Evolutionary conservation across 2,113 vertebrate genomes (phyloP), one percentile per base, ranked within the genome.

Genomic region (Taurulus bubalis): DNA sequence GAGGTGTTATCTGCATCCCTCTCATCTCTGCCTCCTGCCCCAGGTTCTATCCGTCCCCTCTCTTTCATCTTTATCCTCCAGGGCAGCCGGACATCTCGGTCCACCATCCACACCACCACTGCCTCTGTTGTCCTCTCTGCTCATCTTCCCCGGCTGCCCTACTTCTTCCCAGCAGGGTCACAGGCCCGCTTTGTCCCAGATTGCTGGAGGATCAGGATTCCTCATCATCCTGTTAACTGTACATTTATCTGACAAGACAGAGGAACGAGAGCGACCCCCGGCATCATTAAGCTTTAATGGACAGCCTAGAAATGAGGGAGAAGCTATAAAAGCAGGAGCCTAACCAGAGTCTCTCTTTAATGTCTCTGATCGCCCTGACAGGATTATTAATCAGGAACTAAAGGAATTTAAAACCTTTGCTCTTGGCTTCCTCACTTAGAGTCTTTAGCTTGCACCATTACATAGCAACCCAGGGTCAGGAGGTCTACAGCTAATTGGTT

Each of bases 261-360:
- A 96, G 94, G 95, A 94, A 95, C 95, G 94, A 92, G 91, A 94
- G 95, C 95, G 95, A 91, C 96, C 96, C 95, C 90, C 94, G 93
- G 95, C 94, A 96, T 97, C 96, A 97, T 98, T 97, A 98, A 97
- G 97, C 96, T 97, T 98, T 98, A 97, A 97, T 97, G 96, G 96
- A 92, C 95, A 97, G 95, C 93, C 95, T 95, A 95, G 96, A 97
- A 97, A 94, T 96, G 95, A 96, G 88, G 90, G 88, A 86, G 93
- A 90, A 91, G 94, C 89, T 86, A 94, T 93, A 94, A 94, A 93
- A 89, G 91, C 89, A 83, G 95, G 94, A 95, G 95, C 89, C 90
- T 94, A 95, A 95, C 95, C 95, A 95, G 95, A 95, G 93, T 95
- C 95, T 92, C 95, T 96, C 96, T 97, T 97, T 97, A 97, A 96